Evolutionary conservation across 2,113 vertebrate species (phyloP), one percentile per base, ranked within the genome.

Genomic region (Myxocyprinus asiaticus): DNA sequence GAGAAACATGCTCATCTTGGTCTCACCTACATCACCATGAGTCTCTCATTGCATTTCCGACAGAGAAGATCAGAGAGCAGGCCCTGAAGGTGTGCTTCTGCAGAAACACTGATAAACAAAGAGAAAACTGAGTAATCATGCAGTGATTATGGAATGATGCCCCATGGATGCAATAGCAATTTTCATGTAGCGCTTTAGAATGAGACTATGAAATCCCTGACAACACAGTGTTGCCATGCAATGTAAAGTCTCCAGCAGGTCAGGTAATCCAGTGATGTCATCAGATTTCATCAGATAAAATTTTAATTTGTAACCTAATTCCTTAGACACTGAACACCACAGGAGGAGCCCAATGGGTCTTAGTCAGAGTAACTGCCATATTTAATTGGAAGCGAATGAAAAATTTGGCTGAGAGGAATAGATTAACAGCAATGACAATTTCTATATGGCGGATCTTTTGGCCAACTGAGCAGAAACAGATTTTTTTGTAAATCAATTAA

Each of bases 91-190:
- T 48, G 62, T 9, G 75, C 70, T 75, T 64, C 79, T 78, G 76
- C 79, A 81, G 45, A 75, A 67, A 66, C 71, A 14, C 65, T 75
- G 82, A 81, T 78, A 84, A 84, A 81, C 65, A 79, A 69, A 5
- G 51, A 67, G 55, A 76, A 70, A 55, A 62, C 43, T 74, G 44
- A 67, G 82, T 45, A 10, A 65, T 47, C 61, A 62, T 51, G 45
- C 59, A 78, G 78, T 72, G 78, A 78, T 33, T 33, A 33, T 81
- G 15, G 67, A 45, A 65, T 64, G 44, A 70, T 58, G 42, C 69
- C 61, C 72, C 56, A 59, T 68, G 68, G 58, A 84, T 74, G 51
- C 75, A 50, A 9, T 48, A 74, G 50, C 67, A 70, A 75, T 84
- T 58, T 58, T n/a, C 71, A 10, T 33, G 22, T 58, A 12, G 53